Percentiles rank a stretch among this genome's conserved stretches.
These are phyloP conservation scores for Carlito syrichta DNA, from an alignment of 2,113 vertebrate species.

Conservation along the genomic window DNA sequence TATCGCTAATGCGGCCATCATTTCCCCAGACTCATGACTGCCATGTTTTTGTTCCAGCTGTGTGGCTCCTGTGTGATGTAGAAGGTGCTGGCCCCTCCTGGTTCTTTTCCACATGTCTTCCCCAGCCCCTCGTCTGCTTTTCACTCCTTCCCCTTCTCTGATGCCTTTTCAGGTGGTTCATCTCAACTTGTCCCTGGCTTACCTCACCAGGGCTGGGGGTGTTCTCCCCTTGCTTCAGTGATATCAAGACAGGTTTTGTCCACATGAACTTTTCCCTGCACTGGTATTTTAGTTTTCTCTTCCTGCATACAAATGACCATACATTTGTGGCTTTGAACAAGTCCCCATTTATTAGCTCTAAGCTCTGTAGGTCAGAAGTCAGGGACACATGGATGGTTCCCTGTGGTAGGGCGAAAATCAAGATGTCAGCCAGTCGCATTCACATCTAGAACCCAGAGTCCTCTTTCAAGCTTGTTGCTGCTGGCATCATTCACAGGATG, in stretches of 20 bases:
- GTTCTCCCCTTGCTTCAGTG: neutral
- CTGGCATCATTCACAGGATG: neutral
- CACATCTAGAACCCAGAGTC: fast-evolving
- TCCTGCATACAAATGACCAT: neutral
- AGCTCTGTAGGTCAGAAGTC: neutral
- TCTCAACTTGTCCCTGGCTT: neutral
- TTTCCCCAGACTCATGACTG: neutral
- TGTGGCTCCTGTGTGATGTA: fast-evolving
- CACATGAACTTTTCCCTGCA: neutral
- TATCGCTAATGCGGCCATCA: fast-evolving
- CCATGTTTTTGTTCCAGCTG: neutral
- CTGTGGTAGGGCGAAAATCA: too few relatives aligned
- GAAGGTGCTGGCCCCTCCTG: neutral
- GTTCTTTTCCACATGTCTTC: neutral
- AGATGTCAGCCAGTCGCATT: neutral
- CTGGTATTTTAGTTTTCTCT: neutral
- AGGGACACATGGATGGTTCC: neutral
- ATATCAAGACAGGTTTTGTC: neutral
- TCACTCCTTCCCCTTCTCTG: neutral
- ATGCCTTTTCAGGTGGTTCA: neutral
- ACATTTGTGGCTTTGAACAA: neutral
- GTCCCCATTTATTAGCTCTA: neutral
- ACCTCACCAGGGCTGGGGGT: fast-evolving
- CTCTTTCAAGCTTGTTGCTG: neutral
- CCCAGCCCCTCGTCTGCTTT: neutral